Percentiles rank a stretch among this genome's conserved stretches.
phyloP scores from a whole-genome alignment of 2,797 vertebrate species.

The Neosilurus mollespiculum region DNA sequence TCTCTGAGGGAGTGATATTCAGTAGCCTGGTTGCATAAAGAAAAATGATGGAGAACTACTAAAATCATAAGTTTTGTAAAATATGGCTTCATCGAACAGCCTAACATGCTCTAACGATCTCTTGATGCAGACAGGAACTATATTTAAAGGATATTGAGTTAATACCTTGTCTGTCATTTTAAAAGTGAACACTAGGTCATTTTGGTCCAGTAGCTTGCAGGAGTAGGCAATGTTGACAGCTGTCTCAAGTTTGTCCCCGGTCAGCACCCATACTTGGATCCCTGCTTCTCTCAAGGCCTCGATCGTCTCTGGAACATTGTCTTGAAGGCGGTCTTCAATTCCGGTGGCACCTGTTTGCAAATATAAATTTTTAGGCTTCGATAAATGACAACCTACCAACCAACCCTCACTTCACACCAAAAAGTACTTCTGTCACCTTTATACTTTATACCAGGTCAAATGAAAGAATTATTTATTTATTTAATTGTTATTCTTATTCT shows the following conservation, averaged over 20 bases:
- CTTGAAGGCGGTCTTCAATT: slow-evolving; percentile 93
- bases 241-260: slow-evolving; percentile 95
- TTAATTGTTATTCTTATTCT: not conserved
- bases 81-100: not conserved
- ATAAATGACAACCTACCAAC: too few relatives aligned
- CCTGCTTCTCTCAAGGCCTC: slow-evolving; percentile 85
- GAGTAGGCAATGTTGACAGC: slow-evolving; percentile 93
- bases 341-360: slow-evolving; percentile 85
- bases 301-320: slow-evolving; percentile 87
- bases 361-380: not conserved
- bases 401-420: not conserved
- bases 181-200: slow-evolving; percentile 88
- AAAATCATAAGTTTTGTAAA: not conserved
- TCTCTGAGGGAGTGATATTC: slow-evolving; percentile 1
- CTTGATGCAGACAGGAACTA: not conserved
- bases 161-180: slow-evolving; percentile 84
- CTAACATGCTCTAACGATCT: not conserved
- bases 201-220: slow-evolving; percentile 86
- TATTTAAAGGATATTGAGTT: not conserved
- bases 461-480: not conserved
- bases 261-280: slow-evolving; percentile 92
- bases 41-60: not conserved
- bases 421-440: not conserved
- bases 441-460: not conserved
- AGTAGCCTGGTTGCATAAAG: not conserved